These are phyloP conservation scores for Callosobruchus maculatus DNA, from an alignment of 2,888 invertebrate genomes.

Conservation along the genomic window DNA sequence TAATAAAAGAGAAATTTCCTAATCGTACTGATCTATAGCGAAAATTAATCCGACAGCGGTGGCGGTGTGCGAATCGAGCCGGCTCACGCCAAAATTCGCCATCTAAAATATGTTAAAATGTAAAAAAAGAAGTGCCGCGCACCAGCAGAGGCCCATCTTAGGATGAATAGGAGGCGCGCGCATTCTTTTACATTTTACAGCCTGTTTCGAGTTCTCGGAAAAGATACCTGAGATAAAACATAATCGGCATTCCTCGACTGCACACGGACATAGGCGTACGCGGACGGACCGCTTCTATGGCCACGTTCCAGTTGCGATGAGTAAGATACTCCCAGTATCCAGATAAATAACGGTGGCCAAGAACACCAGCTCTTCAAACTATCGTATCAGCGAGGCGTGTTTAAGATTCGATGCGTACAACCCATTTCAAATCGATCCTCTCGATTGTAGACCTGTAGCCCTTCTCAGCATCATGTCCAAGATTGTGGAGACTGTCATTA, in stretches of 20 bases:
- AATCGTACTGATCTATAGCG: not conserved
- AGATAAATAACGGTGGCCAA: too few relatives aligned
- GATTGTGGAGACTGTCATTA: too few relatives aligned
- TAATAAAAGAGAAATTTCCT: not conserved
- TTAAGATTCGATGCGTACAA: too few relatives aligned
- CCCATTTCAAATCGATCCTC: too few relatives aligned
- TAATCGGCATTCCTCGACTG: conserved; percentile 14
- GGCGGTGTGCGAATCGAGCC: not conserved
- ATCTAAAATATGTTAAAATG: not conserved
- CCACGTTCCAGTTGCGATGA: too few relatives aligned
- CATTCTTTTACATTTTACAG: conserved; percentile 12
- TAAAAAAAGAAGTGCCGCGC: not conserved
- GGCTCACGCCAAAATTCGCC: not conserved
- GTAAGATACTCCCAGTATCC: too few relatives aligned
- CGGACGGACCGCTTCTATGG: not conserved
- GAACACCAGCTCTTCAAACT: too few relatives aligned
- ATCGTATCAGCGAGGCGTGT: too few relatives aligned
- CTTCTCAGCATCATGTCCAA: too few relatives aligned
- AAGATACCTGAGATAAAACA: conserved; percentile 19
- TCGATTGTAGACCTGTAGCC: too few relatives aligned
- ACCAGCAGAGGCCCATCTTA: conserved; percentile 12
- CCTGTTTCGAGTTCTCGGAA: conserved; percentile 18
- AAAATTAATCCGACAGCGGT: not conserved
- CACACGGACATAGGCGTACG: conserved; percentile 5
- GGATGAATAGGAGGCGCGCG: conserved; percentile 13